Base-by-base conservation (phyloP, 2,888 invertebrate genomes). In the Melanchra persicariae region DNA sequence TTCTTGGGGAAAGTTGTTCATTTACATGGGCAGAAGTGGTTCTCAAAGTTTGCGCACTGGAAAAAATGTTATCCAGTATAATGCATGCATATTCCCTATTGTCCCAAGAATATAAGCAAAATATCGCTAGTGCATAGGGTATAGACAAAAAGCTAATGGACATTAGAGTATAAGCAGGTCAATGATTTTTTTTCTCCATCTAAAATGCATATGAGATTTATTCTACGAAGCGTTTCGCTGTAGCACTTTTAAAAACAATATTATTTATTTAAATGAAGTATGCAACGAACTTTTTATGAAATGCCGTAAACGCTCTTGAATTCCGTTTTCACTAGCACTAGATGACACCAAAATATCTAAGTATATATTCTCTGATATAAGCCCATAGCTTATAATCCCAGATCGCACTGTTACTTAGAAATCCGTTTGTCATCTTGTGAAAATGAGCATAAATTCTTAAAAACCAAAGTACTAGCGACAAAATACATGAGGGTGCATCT, bases 401-500 rank as follows among this genome's bases (percentile, higher is more conserved):
- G 24, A 51, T 24, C 51, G 2, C 3, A 22, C 1, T 24, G 24
- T 24, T 6, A 24, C 2, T 7, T 22, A 49, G 49, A 22, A 5
- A 49, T 49, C 19, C 5, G 10, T n/a, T 51, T 24, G 15, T 7
- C 6, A 43, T 37, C 5, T 40, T 40, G 5, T 37, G 55, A 37
- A 22, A 55, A 37, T 15, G 22, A 0, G 34, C 34, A 55, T 22
- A n/a, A 5, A 10, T 34, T 55, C n/a, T 55, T 37, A 22, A 22
- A 34, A 57, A 24, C 4, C 4, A 49, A 74, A 6, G 6, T 24
- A 47, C 51, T 37, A 61, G n/a, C 47, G 34, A 34, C 9, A 60
- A 10, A 68, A 51, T 52, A 74, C 40, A 69, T 49, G 60, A 74
- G 43, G 51, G 67, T 66, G 81, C 66, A 77, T 47, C 70, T 61